phyloP scores from a whole-genome alignment of 2,113 vertebrate species.

The Myiagra hebetior region DNA sequence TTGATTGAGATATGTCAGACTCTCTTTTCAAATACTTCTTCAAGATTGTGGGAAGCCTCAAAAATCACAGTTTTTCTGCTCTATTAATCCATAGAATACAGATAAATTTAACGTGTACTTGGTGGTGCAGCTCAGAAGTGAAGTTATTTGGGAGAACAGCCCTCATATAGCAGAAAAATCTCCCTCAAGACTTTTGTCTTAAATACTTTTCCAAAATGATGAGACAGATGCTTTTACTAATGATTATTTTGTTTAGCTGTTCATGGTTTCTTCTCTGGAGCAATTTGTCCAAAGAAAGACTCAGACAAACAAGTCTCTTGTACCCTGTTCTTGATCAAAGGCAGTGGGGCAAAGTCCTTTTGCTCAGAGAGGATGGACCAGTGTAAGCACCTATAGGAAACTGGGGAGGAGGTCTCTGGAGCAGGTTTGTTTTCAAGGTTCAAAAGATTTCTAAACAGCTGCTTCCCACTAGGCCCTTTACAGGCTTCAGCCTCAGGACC shows the following conservation, averaged over 20 bases:
- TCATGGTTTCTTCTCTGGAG: not conserved
- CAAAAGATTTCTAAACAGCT: not conserved
- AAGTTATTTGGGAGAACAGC: not conserved
- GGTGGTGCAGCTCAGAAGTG: not conserved
- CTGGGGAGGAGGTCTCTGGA: not conserved
- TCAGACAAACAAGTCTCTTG: not conserved
- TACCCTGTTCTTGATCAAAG: not conserved
- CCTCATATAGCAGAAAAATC: not conserved
- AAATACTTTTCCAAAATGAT: not conserved
- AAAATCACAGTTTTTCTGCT: not conserved
- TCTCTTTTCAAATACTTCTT: not conserved
- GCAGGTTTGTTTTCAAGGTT: not conserved
- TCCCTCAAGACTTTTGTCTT: not conserved
- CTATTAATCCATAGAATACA: not conserved
- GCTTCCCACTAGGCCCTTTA: not conserved
- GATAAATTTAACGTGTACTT: not conserved
- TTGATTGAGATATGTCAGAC: not conserved
- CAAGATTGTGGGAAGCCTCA: not conserved
- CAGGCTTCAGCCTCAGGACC: not conserved
- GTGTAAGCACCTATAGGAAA: fast-evolving
- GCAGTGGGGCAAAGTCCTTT: not conserved
- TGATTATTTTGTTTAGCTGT: not conserved
- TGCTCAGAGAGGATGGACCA: not conserved
- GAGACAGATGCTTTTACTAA: not conserved
- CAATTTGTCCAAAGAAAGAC: not conserved